Conservation (phyloP, 2,113 vertebrate species). For the Ornithorhynchus anatinus region DNA sequence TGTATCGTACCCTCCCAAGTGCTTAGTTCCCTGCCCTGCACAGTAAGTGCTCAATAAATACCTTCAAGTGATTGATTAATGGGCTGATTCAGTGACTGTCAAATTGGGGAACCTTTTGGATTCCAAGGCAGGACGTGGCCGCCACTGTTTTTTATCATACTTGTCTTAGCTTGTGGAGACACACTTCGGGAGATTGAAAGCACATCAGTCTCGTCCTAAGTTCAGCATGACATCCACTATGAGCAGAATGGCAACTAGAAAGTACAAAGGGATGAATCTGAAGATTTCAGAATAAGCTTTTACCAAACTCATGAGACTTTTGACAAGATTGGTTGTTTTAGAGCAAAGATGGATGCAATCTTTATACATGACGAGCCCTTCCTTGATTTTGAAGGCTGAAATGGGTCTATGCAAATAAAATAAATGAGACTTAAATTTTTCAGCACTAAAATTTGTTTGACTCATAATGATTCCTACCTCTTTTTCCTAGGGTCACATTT, state of each 20-base stretch:
- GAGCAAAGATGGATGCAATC: neutral
- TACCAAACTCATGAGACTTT: neutral
- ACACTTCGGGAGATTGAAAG: neutral
- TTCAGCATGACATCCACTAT: neutral
- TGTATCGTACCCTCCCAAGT: too few species aligned
- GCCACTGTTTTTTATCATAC: too few species aligned
- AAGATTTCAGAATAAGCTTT: neutral
- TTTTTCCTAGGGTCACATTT: slow-evolving; percentile 11
- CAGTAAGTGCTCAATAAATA: too few species aligned
- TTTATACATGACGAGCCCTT: neutral
- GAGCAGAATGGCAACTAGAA: neutral
- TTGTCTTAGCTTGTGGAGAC: too few species aligned
- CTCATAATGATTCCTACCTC: neutral
- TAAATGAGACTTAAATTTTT: neutral
- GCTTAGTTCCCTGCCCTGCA: too few species aligned
- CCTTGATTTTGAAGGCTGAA: neutral
- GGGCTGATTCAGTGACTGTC: too few species aligned
- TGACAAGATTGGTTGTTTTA: neutral
- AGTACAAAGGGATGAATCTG: slow-evolving; percentile 4
- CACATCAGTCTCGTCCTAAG: neutral
- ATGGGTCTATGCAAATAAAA: neutral
- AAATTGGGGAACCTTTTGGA: too few species aligned
- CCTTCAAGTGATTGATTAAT: too few species aligned
- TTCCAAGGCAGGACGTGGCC: too few species aligned
- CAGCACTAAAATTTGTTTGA: slow-evolving; percentile 24